Evolutionary conservation across 2,797 vertebrate species (phyloP).

Genomic region (Centroberyx gerrardi): DNA sequence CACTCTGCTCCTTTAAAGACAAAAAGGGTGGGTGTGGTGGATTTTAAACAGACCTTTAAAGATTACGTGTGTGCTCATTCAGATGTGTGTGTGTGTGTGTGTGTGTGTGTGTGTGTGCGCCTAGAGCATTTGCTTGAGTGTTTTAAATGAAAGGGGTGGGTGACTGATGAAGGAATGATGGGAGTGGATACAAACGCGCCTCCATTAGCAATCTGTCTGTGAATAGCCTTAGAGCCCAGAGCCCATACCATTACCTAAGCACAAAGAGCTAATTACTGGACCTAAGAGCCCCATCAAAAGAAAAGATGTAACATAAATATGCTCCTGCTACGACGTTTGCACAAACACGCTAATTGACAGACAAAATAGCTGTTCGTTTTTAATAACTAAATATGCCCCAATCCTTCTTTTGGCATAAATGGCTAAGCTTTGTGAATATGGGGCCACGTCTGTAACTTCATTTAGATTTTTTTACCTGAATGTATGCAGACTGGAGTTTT

Average conservation of each 20-base stretch:
- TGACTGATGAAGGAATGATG: slow-evolving; percentile 73
- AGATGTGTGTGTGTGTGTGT: background rate
- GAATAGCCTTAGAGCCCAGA: slow-evolving; percentile 65
- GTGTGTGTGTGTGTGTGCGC: slow-evolving; percentile 16
- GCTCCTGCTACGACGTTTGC: slow-evolving; percentile 35
- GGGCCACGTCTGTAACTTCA: background rate
- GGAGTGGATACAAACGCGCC: slow-evolving; percentile 67
- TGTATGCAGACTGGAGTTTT: too few species aligned
- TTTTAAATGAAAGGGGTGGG: slow-evolving; percentile 67
- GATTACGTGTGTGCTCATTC: background rate
- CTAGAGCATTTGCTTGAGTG: slow-evolving; percentile 43
- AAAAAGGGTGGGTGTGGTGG: slow-evolving; percentile 53
- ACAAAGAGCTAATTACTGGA: slow-evolving; percentile 70
- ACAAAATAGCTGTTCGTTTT: slow-evolving; percentile 43
- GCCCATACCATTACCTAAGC: slow-evolving; percentile 61
- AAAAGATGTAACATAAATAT: slow-evolving; percentile 49
- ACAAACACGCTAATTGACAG: slow-evolving; percentile 51
- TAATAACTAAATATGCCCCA: slow-evolving; percentile 25
- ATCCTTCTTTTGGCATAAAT: slow-evolving; percentile 7
- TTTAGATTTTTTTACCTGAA: background rate
- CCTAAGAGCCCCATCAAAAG: slow-evolving; percentile 59
- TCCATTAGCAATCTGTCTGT: slow-evolving; percentile 78
- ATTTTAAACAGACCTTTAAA: slow-evolving; percentile 45
- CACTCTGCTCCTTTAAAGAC: slow-evolving; percentile 12
- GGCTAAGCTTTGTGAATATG: background rate